Base-by-base conservation (phyloP, 2,888 invertebrate genomes). In the Rhagonycha lutea region DNA sequence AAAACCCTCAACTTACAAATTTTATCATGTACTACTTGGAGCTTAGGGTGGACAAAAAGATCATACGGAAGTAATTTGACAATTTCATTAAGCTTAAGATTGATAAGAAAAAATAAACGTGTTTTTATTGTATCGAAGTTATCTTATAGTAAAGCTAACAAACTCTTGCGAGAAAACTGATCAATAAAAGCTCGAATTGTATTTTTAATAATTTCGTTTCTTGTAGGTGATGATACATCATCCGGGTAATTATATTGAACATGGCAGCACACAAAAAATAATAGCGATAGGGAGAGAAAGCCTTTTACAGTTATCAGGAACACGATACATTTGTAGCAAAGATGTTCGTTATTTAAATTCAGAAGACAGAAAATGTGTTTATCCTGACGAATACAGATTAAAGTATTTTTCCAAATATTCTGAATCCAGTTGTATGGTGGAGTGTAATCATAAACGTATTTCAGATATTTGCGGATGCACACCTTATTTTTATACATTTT, bases 371-470 rank as follows among this genome's bases (percentile, higher is more conserved):
- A 79, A 84, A 63, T 87, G 86, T 72, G 75, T 83, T 11, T 81
- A 82, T 74, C 60, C 79, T 2, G 74, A 83, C 18, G 82, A 84
- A 29, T 32, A 60, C 61, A 7, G 68, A 68, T 73, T 87, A 18
- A 71, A 81, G 28, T 84, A 82, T 72, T 84, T 80, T 84, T 81
- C 79, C 71, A 80, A 69, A 12, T 87, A 87, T 78, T 83, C 78
- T 10, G 83, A 82, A 73, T 80, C 83, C 0, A 87, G 86, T 71
- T 88, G 88, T 78, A 79, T 84, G 24, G 79, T 80, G 3, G 84
- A 85, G 72, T 86, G 86, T 72, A 80, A 80, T 67, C 80, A 84
- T 10, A 60, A 74, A 12, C 74, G 80, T 26, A 79, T 81, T 63
- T 71, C 80, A 23, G 8, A 78, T 3, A 10, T 69, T 5, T 88